Evolutionary conservation across 1,140 invertebrate genomes (phyloP), one percentile per base, ranked within the genome.

Genomic region (Eciton burchellii): DNA sequence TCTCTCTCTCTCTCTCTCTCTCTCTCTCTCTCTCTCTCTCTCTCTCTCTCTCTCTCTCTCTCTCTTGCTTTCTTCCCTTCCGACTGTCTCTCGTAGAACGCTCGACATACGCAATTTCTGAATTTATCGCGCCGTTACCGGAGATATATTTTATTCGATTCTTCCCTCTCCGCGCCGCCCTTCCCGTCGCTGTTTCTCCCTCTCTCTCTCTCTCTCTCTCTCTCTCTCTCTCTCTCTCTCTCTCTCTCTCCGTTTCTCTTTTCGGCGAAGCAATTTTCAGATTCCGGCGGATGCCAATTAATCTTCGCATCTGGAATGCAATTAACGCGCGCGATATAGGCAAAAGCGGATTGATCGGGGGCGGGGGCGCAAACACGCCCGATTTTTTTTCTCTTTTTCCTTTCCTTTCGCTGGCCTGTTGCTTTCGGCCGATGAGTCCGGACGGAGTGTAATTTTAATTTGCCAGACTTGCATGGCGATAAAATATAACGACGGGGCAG

Each of bases 291-390:
- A 35, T 70, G 49, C 74, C 74, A 57, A 79, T 79, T 79, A 79
- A 79, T 79, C 74, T 70, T 70, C n/a, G 45, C 45, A 79, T 68
- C 74, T 56, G 74, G 63, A 79, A 79, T 79, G 74, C 49, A 79
- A 79, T 79, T 79, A 79, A 79, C 74, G 52, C 74, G 63, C 6
- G 4, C 74, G 74, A 57, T 70, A 70, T 63, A 79, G 56, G 43
- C 63, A 56, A 79, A 70, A 57, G 63, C 43, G 29, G 74, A 70
- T 54, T 65, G 74, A 68, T 77, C 29, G 29, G 60, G 5, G 16
- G 16, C 45, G 12, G 29, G 26, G 29, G 19, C 19, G n/a, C 19
- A 65, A 52, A 45, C 5, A 41, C 35, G 35, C 45, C n/a, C n/a
- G n/a, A n/a, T n/a, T n/a, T n/a, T n/a, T n/a, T n/a, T n/a, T n/a